Base-by-base conservation (phyloP, 1,140 invertebrate genomes). In the Drosophila elegans region DNA sequence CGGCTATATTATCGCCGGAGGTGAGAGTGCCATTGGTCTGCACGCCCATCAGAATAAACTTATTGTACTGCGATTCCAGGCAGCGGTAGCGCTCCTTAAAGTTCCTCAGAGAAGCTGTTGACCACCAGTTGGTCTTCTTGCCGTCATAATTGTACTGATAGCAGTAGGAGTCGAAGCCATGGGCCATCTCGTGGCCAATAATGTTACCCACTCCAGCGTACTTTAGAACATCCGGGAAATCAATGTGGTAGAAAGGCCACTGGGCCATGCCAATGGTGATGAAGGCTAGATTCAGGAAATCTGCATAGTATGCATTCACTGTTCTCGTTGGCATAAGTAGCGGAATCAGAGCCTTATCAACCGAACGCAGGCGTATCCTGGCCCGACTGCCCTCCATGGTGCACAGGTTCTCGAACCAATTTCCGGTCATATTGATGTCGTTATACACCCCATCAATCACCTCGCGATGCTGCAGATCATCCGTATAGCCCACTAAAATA, bases 1-100 rank as follows among this genome's bases (percentile, higher is more conserved):
- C 97, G 0, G 97, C 97, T 55, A 98, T 96, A 91, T 98, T 98
- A 92, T 98, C 97, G 4, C 94, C 96, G 46, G 97, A 93, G 2
- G 97, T 97, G 38, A 94, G 93, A 49, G 94, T 94, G 4, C 97
- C 97, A 89, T 98, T 95, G 1, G 97, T 93, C 94, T 96, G 79
- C 5, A 90, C 27, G 3, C 86, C 90, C 55, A 80, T 32, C 4
- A 89, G 46, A 0, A 92, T 78, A 25, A 79, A 91, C 21, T 92
- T 92, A 13, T 86, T 92, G 80, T 99, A 99, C 78, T 99, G 97
- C 34, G 97, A 93, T n/a, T 98, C 94, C 74, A 98, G 98, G 90
- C 98, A 99, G 54, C 96, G 93, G 0, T 96, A 95, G 77, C 95
- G 95, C 36, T 97, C 94, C 39, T 95, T 93, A 67, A 95, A 97